These are phyloP conservation scores for Drosophila athabasca DNA, from an alignment of 1,140 invertebrate species.

Conservation along the genomic window DNA sequence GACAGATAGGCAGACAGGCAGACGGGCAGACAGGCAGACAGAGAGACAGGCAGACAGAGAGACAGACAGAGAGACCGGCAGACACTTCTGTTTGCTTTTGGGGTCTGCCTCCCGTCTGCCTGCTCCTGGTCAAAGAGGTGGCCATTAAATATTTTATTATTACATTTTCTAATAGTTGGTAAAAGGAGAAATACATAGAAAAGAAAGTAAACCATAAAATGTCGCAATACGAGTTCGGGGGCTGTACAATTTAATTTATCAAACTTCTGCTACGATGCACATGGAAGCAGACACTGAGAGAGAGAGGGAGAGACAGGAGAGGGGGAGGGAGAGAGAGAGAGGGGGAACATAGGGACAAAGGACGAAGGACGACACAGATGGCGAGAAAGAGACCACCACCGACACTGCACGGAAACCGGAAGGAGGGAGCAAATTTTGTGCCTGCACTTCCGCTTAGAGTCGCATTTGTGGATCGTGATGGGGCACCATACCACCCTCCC, in stretches of 20 bases:
- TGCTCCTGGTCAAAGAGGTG: constrained; percentile 12
- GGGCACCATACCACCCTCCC: not conserved
- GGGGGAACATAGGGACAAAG: constrained; percentile 1
- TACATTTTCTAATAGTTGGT: constrained; percentile 57
- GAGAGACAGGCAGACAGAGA: too few relatives aligned
- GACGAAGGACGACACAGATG: not conserved
- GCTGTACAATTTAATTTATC: constrained; percentile 66
- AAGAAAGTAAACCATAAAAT: constrained; percentile 38
- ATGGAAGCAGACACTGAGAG: constrained; percentile 15
- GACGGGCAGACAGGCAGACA: too few relatives aligned
- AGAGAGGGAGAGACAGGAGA: constrained; percentile 8
- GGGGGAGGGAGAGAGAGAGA: not conserved
- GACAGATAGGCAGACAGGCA: too few relatives aligned
- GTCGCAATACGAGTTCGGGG: constrained; percentile 37
- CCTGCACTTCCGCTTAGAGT: constrained; percentile 72
- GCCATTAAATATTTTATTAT: constrained; percentile 62
- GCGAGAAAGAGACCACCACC: constrained; percentile 20
- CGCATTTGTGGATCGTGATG: constrained; percentile 38
- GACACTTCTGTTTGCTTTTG: constrained; percentile 35
- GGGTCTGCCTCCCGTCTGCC: too few relatives aligned
- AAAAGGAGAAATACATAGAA: constrained; percentile 2
- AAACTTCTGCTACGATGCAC: constrained; percentile 68
- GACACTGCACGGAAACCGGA: constrained; percentile 65
- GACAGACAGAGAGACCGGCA: too few relatives aligned
- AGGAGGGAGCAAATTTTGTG: constrained; percentile 70